Base-by-base conservation (phyloP, 2,797 vertebrate genomes). In the Xyrichtys novacula region DNA sequence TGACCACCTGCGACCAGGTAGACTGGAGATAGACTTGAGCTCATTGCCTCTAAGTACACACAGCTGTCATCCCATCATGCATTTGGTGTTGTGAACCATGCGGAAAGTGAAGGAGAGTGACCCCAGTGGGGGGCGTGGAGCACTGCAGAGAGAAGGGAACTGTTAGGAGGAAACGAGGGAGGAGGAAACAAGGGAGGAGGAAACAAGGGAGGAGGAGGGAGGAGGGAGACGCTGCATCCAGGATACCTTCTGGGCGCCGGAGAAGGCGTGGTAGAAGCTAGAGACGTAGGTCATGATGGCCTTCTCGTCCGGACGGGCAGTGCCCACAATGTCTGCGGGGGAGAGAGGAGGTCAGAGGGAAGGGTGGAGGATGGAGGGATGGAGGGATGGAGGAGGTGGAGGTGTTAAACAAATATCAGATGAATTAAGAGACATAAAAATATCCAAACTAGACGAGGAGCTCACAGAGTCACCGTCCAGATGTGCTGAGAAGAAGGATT, bases 241-340 rank as follows among this genome's bases (percentile, higher is more conserved):
- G 50, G 94, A 96, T 99, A 99, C 98, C 98, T 99, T 99, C 96
- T 99, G 98, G 85, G 98, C 98, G 94, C 98, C 98, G 57, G 98
- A 99, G 95, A 99, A 99, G 95, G 98, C 98, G 80, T 99, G 98
- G 96, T 99, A 99, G 96, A 99, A 99, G 94, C 98, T 98, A 95
- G 98, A 99, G 91, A 99, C 97, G 79, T 99, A 99, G 94, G 98
- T 99, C 98, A 99, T 99, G 96, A 99, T 98, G 90, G 97, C 98
- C 89, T 99, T 99, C 94, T 99, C 97, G 78, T 99, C 98, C 15
- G 98, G 98, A 76, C 97, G 97, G 89, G 97, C 97, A 11, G 98
- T 99, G 95, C 97, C 97, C 79, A 99, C 97, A 80, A 99, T 98
- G 94, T 99, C 98, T 99, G 96, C 80, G 94, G 92, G 95, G 89